Conservation (phyloP, 2,888 invertebrate genomes). For the Chrysolina oricalcia region DNA sequence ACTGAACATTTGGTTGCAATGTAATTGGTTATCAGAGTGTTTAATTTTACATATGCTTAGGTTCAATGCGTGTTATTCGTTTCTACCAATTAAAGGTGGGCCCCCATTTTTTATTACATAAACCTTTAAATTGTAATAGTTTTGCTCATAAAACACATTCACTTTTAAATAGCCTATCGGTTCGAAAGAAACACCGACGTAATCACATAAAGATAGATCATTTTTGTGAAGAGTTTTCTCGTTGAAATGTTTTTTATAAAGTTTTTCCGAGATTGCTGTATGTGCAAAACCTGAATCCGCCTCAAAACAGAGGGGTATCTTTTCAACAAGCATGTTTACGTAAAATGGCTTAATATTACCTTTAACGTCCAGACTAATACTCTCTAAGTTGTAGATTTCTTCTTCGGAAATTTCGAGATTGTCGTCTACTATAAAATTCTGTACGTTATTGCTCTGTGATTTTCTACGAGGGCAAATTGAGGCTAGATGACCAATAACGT, state of each 20-base stretch:
- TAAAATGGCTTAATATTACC: conserved; percentile 1
- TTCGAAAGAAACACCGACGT: background rate
- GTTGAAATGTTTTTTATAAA: background rate
- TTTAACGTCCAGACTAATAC: background rate
- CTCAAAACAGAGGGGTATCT: background rate
- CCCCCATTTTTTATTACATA: background rate
- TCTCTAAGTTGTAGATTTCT: background rate
- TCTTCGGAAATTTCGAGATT: background rate
- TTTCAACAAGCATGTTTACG: background rate
- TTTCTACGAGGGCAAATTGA: background rate
- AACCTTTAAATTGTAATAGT: conserved; percentile 1
- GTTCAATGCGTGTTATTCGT: background rate
- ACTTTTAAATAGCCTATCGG: background rate
- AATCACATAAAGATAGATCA: background rate
- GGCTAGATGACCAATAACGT: background rate
- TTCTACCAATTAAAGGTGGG: background rate
- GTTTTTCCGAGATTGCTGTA: background rate
- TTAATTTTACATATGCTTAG: background rate
- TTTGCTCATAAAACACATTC: background rate
- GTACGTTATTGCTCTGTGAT: background rate
- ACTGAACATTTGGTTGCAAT: background rate
- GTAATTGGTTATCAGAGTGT: background rate
- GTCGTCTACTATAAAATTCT: background rate
- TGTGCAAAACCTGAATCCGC: background rate
- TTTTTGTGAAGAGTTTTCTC: no score